phyloP scores from a whole-genome alignment of 2,113 vertebrate genomes.

The Elanoides forficatus region DNA sequence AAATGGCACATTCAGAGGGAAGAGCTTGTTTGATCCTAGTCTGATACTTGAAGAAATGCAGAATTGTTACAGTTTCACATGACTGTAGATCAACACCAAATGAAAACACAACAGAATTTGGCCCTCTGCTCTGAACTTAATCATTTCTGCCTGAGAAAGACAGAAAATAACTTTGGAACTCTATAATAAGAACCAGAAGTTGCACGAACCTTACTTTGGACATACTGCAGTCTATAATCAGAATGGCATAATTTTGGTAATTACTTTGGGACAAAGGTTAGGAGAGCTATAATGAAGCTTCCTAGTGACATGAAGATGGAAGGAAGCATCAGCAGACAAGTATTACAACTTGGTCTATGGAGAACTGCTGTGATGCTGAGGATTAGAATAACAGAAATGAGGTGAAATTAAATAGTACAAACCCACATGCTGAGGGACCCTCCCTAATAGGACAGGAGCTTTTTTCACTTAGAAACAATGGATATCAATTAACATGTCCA shows the following conservation, averaged over 20 bases:
- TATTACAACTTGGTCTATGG: neutral
- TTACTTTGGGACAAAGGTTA: neutral
- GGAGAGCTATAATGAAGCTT: neutral
- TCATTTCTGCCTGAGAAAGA: neutral
- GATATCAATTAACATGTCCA: fast-evolving
- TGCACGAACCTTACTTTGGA: neutral
- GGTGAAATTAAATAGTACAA: neutral
- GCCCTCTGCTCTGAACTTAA: neutral
- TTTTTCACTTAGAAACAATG: neutral
- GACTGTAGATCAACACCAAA: neutral
- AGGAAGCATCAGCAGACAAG: neutral
- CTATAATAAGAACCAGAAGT: neutral
- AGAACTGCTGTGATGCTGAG: neutral
- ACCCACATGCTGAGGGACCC: neutral
- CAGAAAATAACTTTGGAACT: neutral
- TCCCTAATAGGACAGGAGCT: neutral
- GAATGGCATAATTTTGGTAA: neutral
- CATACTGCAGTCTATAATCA: neutral
- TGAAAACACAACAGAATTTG: neutral
- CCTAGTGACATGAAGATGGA: neutral
- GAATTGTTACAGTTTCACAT: neutral
- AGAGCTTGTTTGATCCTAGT: neutral
- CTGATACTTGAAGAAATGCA: neutral
- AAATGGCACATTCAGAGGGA: neutral
- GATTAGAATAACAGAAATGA: neutral